Base-by-base conservation (phyloP, 2,888 invertebrate species). In the Thyatira batis region DNA sequence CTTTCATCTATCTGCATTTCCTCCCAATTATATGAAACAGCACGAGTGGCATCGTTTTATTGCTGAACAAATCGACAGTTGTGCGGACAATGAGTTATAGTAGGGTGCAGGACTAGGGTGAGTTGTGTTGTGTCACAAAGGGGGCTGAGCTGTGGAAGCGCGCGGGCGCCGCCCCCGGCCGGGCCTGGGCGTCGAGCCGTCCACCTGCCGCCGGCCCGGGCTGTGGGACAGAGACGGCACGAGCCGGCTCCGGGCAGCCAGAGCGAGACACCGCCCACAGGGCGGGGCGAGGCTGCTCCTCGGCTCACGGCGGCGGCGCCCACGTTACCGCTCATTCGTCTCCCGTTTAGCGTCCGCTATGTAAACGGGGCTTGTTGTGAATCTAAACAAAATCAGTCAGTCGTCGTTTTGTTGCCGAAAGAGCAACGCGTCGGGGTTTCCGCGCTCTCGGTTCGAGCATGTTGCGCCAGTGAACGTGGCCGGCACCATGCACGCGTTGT, bases 311-410 rank as follows among this genome's bases (percentile, higher is more conserved):
- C 72, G 80, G 76, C 63, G 67, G 81, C 82, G 83, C 89, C 85
- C 84, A 82, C 87, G 73, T 76, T 79, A 77, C 80, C 80, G 81
- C 86, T 89, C 86, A 88, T 89, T 89, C 89, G 89, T 82, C 87
- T 92, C 88, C 85, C 85, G 87, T 78, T 85, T 87, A 85, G 86
- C 88, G 87, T 81, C 88, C 89, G 91, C 94, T 95, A 95, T 95
- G 95, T 95, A 95, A 95, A 95, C 95, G 94, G 91, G 92, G 88
- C 92, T 94, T 95, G 95, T 95, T 95, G 95, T 95, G 95, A 95
- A 95, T 95, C 95, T 94, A 95, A 95, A 95, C 95, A 95, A 94
- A 92, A 89, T 88, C 89, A 86, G 89, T 89, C 93, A 93, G 93
- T 92, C 93, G 91, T 93, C 92, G 93, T 94, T 94, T 93, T 94